A percentile compares a stretch with the other conserved stretches of the same genome.
Conservation (phyloP, 2,888 invertebrate genomes). For the Oligia fasciuncula region DNA sequence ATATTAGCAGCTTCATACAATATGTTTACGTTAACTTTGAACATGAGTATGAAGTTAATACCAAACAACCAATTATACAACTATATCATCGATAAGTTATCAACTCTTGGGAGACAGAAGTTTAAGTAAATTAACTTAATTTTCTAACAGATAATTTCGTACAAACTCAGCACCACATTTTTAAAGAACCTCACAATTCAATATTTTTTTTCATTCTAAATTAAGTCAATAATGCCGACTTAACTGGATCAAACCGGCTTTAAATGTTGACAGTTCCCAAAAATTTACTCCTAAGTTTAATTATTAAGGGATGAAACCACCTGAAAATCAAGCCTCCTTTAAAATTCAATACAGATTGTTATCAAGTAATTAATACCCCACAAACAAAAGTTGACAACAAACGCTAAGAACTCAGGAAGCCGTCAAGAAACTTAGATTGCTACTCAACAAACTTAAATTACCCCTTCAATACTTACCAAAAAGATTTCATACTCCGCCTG, state of each 20-base stretch:
- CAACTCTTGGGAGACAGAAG: constrained; percentile 2
- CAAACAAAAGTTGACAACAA: constrained; percentile 63
- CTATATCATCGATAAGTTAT: constrained; percentile 9
- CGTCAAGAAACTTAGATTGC: constrained; percentile 63
- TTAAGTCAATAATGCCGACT: background rate
- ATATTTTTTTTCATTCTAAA: background rate
- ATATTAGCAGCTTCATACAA: background rate
- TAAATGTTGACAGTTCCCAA: background rate
- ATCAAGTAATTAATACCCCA: constrained; percentile 57
- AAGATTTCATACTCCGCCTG: constrained; percentile 28
- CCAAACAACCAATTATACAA: background rate
- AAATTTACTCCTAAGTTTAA: background rate
- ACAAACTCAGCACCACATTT: background rate
- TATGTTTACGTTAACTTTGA: constrained; percentile 18
- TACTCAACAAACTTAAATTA: constrained; percentile 63
- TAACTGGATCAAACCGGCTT: background rate
- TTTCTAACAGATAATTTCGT: background rate
- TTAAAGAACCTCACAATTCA: background rate
- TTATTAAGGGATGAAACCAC: background rate
- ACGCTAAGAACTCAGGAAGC: constrained; percentile 50
- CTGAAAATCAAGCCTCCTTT: background rate
- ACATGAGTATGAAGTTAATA: background rate
- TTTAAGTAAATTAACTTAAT: background rate
- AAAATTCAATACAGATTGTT: constrained; percentile 48
- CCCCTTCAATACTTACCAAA: constrained; percentile 59